phyloP scores from a whole-genome alignment of 2,888 invertebrate genomes.

The Cantharis rustica region DNA sequence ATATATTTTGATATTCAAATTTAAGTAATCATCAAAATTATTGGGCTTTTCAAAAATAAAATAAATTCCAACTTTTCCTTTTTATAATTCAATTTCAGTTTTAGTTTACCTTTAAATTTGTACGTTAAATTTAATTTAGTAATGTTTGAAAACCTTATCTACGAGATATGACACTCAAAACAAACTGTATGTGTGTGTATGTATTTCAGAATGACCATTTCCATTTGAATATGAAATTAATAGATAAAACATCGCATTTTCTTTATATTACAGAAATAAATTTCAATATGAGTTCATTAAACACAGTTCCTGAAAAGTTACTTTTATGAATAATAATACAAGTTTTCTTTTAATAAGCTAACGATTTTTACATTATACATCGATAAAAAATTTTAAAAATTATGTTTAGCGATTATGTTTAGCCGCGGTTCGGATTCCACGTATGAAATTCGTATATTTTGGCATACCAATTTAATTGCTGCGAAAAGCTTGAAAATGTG shows the following conservation, averaged over 20 bases:
- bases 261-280: neutral
- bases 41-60: neutral
- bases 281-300: neutral
- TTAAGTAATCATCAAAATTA: neutral
- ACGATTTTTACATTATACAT: neutral
- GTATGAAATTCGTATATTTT: too few species aligned
- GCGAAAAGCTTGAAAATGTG: too few species aligned
- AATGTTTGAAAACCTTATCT: neutral
- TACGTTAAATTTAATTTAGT: neutral
- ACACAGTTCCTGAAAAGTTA: neutral
- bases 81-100: neutral
- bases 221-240: neutral
- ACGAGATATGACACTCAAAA: neutral
- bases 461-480: neutral
- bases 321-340: neutral
- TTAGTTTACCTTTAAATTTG: neutral
- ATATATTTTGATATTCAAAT: neutral
- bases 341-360: neutral
- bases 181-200: neutral
- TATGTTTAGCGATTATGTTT: neutral
- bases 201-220: neutral
- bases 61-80: neutral
- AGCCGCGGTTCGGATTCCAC: neutral
- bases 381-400: neutral
- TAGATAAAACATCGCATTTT: neutral